These are phyloP conservation scores for Ametastegia equiseti DNA, from an alignment of 2,888 invertebrate species.

Conservation along the genomic window DNA sequence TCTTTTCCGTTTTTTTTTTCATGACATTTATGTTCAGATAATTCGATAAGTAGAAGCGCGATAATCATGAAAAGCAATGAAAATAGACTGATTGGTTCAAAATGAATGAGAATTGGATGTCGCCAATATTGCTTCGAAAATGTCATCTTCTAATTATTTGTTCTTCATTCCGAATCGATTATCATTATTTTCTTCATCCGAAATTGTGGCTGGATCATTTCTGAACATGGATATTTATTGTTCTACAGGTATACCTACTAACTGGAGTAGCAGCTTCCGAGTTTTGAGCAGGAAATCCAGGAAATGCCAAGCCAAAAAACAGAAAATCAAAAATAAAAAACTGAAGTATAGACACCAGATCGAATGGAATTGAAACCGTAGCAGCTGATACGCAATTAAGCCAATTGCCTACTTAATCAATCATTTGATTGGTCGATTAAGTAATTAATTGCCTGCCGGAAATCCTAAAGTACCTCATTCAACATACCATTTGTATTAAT, in stretches of 20 bases:
- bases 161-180: neutral
- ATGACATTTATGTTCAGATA: no score
- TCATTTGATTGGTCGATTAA: neutral
- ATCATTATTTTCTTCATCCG: neutral
- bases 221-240: neutral
- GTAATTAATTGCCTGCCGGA: neutral
- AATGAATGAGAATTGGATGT: no score
- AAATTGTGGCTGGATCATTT: neutral
- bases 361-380: neutral
- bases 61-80: no score
- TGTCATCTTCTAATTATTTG: no score
- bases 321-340: neutral
- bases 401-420: neutral
- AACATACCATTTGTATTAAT: neutral
- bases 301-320: neutral
- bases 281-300: neutral
- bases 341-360: neutral
- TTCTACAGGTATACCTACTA: slow-evolving; percentile 5
- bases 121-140: no score
- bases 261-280: neutral
- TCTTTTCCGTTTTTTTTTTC: no score
- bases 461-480: slow-evolving; percentile 8
- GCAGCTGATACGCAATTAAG: neutral
- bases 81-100: no score
- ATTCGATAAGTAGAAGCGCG: no score